phyloP scores from a whole-genome alignment of 2,113 vertebrate species.

The Xyrauchen texanus region DNA sequence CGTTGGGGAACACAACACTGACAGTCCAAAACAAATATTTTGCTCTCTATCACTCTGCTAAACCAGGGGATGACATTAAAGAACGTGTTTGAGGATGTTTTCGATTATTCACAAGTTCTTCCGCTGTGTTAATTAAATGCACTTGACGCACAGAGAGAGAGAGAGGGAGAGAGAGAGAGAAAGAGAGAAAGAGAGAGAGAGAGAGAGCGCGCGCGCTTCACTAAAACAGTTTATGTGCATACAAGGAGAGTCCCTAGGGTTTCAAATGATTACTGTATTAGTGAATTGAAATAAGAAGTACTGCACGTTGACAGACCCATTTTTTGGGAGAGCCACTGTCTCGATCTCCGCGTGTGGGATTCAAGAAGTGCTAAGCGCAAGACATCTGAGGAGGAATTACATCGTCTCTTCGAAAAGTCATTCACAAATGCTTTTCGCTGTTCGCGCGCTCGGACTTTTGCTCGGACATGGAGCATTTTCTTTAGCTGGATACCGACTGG shows the following conservation, averaged over 20 bases:
- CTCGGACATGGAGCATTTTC: slow-evolving; percentile 71
- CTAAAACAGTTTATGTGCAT: slow-evolving; percentile 18
- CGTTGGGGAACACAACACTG: slow-evolving; percentile 64
- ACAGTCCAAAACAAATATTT: slow-evolving; percentile 57
- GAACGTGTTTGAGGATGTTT: slow-evolving; percentile 26
- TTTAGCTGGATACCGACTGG: slow-evolving; percentile 70
- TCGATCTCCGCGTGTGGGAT: slow-evolving; percentile 65
- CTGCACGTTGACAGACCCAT: slow-evolving; percentile 59
- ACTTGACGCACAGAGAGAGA: slow-evolving; percentile 23
- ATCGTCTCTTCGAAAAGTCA: slow-evolving; percentile 62
- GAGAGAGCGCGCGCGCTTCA: too few relatives aligned
- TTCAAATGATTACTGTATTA: slow-evolving; percentile 35
- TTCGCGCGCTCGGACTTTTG: slow-evolving; percentile 57
- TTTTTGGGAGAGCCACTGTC: slow-evolving; percentile 66
- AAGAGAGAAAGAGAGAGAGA: not conserved
- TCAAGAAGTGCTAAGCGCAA: slow-evolving; percentile 54
- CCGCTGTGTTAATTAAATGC: slow-evolving; percentile 3
- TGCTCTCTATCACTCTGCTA: slow-evolving; percentile 26
- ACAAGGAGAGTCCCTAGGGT: slow-evolving; percentile 34
- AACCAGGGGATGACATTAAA: slow-evolving; percentile 31
- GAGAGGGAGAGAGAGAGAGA: not conserved
- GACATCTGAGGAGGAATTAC: slow-evolving; percentile 74
- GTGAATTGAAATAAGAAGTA: slow-evolving; percentile 59
- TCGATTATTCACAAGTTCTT: slow-evolving; percentile 5
- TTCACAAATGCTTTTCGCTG: slow-evolving; percentile 55